These are phyloP conservation scores for Antheraea mylitta DNA, from an alignment of 1,140 invertebrate species.

Conservation along the genomic window DNA sequence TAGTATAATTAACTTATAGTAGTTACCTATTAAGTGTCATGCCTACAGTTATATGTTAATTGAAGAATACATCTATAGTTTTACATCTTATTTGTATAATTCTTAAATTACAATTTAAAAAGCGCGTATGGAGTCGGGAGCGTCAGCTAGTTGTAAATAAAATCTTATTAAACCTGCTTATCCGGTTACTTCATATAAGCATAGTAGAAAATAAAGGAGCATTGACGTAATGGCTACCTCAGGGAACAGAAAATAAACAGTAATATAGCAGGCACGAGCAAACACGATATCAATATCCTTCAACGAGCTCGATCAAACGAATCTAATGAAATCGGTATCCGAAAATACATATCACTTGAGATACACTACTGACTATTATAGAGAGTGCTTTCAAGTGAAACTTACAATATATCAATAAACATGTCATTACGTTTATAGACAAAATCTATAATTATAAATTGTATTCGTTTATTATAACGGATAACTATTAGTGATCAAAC, in stretches of 20 bases:
- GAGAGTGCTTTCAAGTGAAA: not conserved
- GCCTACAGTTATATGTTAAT: too few relatives aligned
- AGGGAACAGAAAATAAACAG: not conserved
- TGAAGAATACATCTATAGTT: too few relatives aligned
- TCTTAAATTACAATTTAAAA: too few relatives aligned
- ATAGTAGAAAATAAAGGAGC: not conserved
- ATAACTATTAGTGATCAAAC: too few relatives aligned
- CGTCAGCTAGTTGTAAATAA: too few relatives aligned
- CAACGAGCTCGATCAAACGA: not conserved
- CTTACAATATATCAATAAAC: not conserved
- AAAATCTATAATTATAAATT: not conserved
- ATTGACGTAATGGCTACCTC: not conserved
- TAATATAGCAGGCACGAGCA: constrained; percentile 1
- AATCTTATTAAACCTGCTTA: not conserved
- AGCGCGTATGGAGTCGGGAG: too few relatives aligned
- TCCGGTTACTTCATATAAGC: not conserved
- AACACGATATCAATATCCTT: not conserved
- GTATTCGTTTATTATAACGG: too few relatives aligned
- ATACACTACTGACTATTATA: not conserved
- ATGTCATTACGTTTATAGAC: not conserved
- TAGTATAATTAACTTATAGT: too few relatives aligned
- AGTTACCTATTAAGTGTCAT: too few relatives aligned
- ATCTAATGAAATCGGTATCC: constrained; percentile 1
- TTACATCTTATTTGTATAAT: too few relatives aligned
- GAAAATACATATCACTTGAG: not conserved